Base-by-base conservation (phyloP, 2,113 vertebrate species). In the Eidolon helvum region DNA sequence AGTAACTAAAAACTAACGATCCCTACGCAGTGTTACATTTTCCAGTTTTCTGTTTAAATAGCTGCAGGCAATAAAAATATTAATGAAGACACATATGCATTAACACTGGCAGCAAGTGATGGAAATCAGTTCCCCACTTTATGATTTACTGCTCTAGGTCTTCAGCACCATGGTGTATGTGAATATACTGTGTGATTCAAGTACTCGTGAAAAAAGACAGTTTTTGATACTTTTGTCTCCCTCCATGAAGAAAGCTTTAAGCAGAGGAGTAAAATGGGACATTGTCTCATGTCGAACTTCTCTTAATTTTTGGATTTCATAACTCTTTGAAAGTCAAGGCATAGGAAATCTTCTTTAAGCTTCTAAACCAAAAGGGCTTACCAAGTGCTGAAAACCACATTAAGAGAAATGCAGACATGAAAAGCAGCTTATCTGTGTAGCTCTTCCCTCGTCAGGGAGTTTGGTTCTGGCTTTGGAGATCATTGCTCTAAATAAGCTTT, bases 1-100 rank as follows among this genome's bases (percentile, higher is more conserved):
- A 94, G 97, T 98, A 98, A 98, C 97, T 98, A 98, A 98, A 98
- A 98, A 92, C 98, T 98, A 99, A 98, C 85, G 97, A 98, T 98
- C 98, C 98, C 91, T 95, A 55, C 69, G 87, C 90, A 93, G 21
- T 97, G 94, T 97, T 98, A 98, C 84, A 93, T 94, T 98, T 97
- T 97, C 96, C 88, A 97, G 95, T 87, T 91, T 98, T 98, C 80
- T 97, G 94, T 98, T 97, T 97, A 97, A 98, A 97, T 97, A 98
- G 97, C 98, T 96, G 65, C 43, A 69, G 95, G 98, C 98, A 93
- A 94, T 98, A 97, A 98, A 98, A 98, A 97, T 98, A 98, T 98
- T 98, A 98, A 98, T 98, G 98, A 98, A 98, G 98, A 98, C 6
- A 4, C 98, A 94, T 90, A 79, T 88, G 72, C 82, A 97, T 80